Evolutionary conservation across 2,888 invertebrate genomes (phyloP).

Genomic region (Campoletis raptor): DNA sequence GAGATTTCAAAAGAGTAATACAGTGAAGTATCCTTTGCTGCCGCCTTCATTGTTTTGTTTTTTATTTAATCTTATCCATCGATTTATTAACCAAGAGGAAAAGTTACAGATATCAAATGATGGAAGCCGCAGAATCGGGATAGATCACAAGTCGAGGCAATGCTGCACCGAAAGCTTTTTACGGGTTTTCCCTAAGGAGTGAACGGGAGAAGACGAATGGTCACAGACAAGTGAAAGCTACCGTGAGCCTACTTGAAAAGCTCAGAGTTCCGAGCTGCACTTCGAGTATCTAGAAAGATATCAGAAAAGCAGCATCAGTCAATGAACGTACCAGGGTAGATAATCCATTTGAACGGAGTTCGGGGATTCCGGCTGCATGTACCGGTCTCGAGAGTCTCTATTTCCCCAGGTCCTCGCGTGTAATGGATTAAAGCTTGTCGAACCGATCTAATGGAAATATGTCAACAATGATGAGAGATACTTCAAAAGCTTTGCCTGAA

Average conservation of each 20-base stretch:
- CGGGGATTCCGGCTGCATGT: not conserved
- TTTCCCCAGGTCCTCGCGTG: not conserved
- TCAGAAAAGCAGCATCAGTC: not conserved
- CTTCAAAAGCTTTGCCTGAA: not conserved
- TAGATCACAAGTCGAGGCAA: not conserved
- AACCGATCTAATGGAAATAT: constrained; percentile 6
- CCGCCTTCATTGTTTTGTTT: not conserved
- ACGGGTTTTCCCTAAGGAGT: not conserved
- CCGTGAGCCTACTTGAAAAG: not conserved
- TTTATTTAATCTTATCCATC: constrained; percentile 5
- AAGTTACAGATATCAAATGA: not conserved
- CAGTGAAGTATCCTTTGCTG: not conserved
- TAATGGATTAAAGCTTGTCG: not conserved
- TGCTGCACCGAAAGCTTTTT: not conserved
- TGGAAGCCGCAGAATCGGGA: not conserved
- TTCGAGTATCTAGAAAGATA: not conserved
- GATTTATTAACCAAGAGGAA: constrained; percentile 5
- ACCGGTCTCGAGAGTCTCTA: not conserved
- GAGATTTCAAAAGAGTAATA: not conserved
- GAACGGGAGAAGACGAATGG: not conserved
- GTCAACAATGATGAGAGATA: constrained; percentile 1
- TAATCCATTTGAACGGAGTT: constrained; percentile 10
- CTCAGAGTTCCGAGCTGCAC: not conserved
- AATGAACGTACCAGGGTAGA: constrained; percentile 4
- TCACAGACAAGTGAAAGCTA: not conserved